Evolutionary conservation across 2,888 invertebrate genomes (phyloP), one percentile per base, ranked within the genome.

Genomic region (Quadroppia sp.): DNA sequence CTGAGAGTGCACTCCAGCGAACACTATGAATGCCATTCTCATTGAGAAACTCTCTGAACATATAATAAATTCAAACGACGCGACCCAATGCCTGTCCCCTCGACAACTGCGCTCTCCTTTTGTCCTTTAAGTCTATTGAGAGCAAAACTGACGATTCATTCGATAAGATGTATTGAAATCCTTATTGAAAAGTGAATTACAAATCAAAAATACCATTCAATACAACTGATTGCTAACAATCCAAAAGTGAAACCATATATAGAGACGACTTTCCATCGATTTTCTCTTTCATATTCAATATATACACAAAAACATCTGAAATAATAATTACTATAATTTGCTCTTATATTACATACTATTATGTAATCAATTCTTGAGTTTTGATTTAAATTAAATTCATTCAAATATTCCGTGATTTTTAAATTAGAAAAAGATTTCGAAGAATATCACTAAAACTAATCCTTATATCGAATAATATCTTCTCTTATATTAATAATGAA

Each of bases 21-120:
- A 45, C 70, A 42, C 40, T 48, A 53, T 70, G 70, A 70, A 70
- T 70, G 70, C 45, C 32, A 32, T 4, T 32, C 53, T 59, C 32
- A 61, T 61, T 61, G 61, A 61, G 61, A 13, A n/a, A n/a, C 61
- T 61, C 61, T 61, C 61, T 32, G 61, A 28, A 32, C 61, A 32
- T 61, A 61, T 61, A 61, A 67, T 67, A 67, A 67, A 67, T 67
- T 67, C n/a, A 40, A 36, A 36, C 67, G 20, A 67, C 42, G 40
- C 42, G 7, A 15, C 32, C 42, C 23, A 67, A 36, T 67, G 40
- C 42, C 23, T 15, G 32, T 15, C 36, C 20, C 20, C 30, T 50
- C 20, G 20, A 20, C 7, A 9, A 28, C 61, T 61, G 1, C 20
- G 17, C 61, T 61, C 61, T 61, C 59, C 53, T 53, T 61, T 36